Evolutionary conservation across 2,797 vertebrate genomes (phyloP), one percentile per base, ranked within the genome.

Genomic region (Myotis findleyi): DNA sequence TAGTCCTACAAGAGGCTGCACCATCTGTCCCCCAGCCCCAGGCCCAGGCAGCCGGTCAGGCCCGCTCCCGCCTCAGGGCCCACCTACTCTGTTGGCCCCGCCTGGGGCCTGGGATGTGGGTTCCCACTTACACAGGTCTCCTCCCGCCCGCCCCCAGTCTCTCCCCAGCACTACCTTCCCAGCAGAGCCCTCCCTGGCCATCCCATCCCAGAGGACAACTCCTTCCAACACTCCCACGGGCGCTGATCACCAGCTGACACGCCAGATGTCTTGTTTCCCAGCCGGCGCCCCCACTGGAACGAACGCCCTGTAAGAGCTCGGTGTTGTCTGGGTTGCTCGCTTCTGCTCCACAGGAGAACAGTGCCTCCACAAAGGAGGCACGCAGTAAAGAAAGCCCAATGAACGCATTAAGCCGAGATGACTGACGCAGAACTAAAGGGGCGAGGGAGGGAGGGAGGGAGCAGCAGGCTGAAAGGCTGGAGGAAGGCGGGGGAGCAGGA

Each of bases 241-340:
- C 17, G 49, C 4, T 18, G 0, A 6, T 44, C 21, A 33, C 33
- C 49, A 68, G 1, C 27, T 73, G 41, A 25, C 14, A 20, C 0
- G 9, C 66, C 44, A 77, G 27, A 18, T 38, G 38, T 9, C 16
- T 30, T 51, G 51, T 16, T 82, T 55, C 69, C 88, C 82, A 27
- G 72, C 41, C 59, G 1, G 21, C 25, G 27, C 72, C 14, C 6
- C 5, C 8, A 72, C 47, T 38, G 10, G 66, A 64, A 66, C 25
- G 16, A 72, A 57, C 0, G 36, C 47, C 53, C 79, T 17, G 7
- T 2, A 53, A 51, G 75, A 53, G 55, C 21, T 14, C 36, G 11
- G 1, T 25, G 33, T 23, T 10, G 17, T 49, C 41, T 57, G 27
- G 33, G 44, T 68, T 38, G 14, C 68, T 76, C 30, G 21, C 53